phyloP scores from a whole-genome alignment of 2,797 vertebrate species.

The Falco berigora region DNA sequence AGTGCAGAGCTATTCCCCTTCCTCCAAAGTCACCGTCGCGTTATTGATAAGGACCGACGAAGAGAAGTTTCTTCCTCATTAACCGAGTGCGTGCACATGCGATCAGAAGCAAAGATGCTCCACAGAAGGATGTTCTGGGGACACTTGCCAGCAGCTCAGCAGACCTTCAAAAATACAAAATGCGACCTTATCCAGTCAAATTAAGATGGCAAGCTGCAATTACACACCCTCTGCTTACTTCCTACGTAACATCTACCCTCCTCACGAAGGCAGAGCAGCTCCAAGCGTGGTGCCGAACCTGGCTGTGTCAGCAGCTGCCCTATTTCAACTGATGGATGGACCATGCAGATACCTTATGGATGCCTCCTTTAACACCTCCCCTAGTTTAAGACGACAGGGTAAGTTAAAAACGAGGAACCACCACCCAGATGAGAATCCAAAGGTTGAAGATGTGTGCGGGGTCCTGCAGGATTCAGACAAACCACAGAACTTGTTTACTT shows the following conservation, averaged over 20 bases:
- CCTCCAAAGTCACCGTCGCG: neutral
- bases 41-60: neutral
- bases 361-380: neutral
- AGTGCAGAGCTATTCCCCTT: no score
- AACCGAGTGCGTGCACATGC: neutral
- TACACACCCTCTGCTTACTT: neutral
- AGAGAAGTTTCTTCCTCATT: neutral
- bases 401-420: neutral
- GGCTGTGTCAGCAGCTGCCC: neutral
- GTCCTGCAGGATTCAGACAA: neutral
- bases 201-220: neutral
- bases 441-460: neutral
- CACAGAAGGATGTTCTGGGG: neutral
- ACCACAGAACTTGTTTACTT: neutral
- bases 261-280: neutral
- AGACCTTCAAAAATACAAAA: neutral
- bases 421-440: neutral
- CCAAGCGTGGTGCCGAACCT: neutral
- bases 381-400: neutral
- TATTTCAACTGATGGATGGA: neutral
- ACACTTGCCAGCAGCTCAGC: neutral
- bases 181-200: neutral
- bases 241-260: neutral
- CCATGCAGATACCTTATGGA: no score
- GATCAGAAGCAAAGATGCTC: neutral